These are phyloP conservation scores for Pampus argenteus DNA, from an alignment of 2,797 vertebrate species.

Conservation along the genomic window DNA sequence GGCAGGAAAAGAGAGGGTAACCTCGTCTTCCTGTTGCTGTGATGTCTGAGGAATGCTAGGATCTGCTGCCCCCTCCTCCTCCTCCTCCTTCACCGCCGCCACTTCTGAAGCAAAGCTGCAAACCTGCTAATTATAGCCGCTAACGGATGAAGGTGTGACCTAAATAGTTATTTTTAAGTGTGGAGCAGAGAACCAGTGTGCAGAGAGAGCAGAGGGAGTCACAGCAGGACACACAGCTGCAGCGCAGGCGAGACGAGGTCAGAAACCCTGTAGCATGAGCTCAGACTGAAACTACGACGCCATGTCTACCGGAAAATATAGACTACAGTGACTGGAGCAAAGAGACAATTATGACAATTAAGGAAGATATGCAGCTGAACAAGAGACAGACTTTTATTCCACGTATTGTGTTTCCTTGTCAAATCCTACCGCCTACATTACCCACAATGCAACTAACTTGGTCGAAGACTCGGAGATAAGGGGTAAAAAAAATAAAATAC, in stretches of 20 bases:
- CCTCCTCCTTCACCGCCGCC: neutral
- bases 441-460: too few species aligned
- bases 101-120: slow-evolving; percentile 56
- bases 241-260: too few species aligned
- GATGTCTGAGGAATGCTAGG: slow-evolving; percentile 55
- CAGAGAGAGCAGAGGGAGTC: slow-evolving; percentile 34
- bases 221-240: slow-evolving; percentile 29
- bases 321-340: neutral
- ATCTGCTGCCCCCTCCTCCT: slow-evolving; percentile 6
- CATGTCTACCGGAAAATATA: neutral
- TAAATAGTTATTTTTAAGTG: slow-evolving; percentile 72
- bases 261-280: neutral
- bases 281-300: neutral
- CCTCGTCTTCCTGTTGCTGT: slow-evolving; percentile 63
- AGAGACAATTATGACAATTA: neutral
- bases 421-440: too few species aligned
- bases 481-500: neutral
- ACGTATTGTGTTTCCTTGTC: too few species aligned
- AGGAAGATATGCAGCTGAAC: neutral
- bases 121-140: slow-evolving; percentile 76
- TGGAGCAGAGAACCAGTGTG: slow-evolving; percentile 33
- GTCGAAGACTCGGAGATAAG: too few species aligned
- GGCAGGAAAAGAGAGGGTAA: slow-evolving; percentile 33
- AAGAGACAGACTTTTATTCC: too few species aligned
- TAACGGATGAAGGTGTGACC: slow-evolving; percentile 73